These are phyloP conservation scores for Trilocha varians DNA, from an alignment of 2,888 invertebrate species.

Conservation along the genomic window DNA sequence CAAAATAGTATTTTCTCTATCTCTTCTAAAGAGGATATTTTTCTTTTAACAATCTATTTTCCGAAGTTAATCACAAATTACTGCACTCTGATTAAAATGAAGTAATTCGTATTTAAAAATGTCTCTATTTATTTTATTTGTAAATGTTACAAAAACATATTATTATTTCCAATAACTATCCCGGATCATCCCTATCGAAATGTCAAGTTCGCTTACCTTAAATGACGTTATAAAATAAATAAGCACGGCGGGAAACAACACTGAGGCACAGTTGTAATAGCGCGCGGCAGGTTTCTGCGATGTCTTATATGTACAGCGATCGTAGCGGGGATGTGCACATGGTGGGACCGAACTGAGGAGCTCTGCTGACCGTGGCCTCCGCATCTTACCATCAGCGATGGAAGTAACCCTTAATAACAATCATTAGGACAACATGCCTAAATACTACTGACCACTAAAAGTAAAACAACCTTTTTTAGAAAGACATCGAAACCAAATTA, in stretches of 20 bases:
- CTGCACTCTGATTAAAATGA: no score
- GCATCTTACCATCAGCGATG: neutral
- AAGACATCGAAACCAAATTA: no score
- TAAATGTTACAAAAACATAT: no score
- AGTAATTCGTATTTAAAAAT: no score
- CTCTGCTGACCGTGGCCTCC: neutral
- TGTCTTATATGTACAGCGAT: slow-evolving; percentile 63
- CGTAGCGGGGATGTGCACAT: slow-evolving; percentile 63
- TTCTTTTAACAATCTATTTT: no score
- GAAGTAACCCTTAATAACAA: neutral
- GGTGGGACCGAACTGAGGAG: slow-evolving; percentile 31
- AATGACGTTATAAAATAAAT: slow-evolving; percentile 48
- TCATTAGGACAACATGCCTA: no score
- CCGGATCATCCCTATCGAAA: slow-evolving; percentile 39
- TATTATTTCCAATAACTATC: slow-evolving; percentile 15
- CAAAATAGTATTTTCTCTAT: no score
- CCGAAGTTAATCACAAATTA: no score
- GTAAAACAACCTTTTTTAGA: no score
- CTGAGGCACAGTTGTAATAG: slow-evolving; percentile 71
- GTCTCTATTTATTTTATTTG: slow-evolving; percentile 4
- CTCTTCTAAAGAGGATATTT: no score
- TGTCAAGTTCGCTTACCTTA: slow-evolving; percentile 60
- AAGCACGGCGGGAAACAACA: slow-evolving; percentile 63
- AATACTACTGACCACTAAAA: no score
- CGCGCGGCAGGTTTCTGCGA: slow-evolving; percentile 64